Evolutionary conservation across 1,140 invertebrate species (phyloP).

Genomic region (Rhizoglyphus robini): DNA sequence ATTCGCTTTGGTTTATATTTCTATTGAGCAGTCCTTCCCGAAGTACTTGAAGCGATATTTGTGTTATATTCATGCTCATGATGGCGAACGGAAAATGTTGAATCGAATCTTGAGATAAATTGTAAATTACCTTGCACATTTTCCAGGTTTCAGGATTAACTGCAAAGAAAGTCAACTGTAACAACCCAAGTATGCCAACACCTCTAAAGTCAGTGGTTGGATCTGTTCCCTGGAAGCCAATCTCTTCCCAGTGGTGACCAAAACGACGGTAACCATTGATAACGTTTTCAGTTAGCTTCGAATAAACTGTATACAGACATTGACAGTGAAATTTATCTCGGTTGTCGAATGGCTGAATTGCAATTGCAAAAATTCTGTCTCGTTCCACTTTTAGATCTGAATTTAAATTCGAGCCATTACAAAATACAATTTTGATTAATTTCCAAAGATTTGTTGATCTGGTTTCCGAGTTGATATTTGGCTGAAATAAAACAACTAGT

Average conservation of each 20-base stretch:
- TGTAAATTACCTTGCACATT: slow-evolving; percentile 38
- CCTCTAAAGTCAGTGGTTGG: slow-evolving; percentile 44
- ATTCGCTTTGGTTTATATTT: slow-evolving; percentile 36
- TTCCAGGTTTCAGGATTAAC: slow-evolving; percentile 32
- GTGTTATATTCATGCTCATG: slow-evolving; percentile 43
- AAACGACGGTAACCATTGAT: slow-evolving; percentile 36
- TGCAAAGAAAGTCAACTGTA: slow-evolving; percentile 39
- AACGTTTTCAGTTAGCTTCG: slow-evolving; percentile 37
- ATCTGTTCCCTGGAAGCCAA: slow-evolving; percentile 46
- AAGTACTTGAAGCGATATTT: slow-evolving; percentile 40
- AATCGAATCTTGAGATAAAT: slow-evolving; percentile 38
- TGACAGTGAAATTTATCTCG: slow-evolving; percentile 35
- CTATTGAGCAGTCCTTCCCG: slow-evolving; percentile 41
- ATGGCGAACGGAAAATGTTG: slow-evolving; percentile 45
- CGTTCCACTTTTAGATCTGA: slow-evolving; percentile 31
- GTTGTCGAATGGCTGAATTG: slow-evolving; percentile 38
- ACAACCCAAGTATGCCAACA: slow-evolving; percentile 40
- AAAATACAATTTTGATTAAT: background rate
- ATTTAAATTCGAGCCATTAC: background rate
- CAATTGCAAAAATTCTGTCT: slow-evolving; percentile 39
- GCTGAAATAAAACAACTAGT: no score
- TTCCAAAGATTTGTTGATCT: background rate
- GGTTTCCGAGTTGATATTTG: background rate
- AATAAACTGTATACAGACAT: slow-evolving; percentile 42
- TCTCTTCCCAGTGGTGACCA: slow-evolving; percentile 44